Base-by-base conservation (phyloP, 2,888 invertebrate genomes). In the Tuta absoluta region DNA sequence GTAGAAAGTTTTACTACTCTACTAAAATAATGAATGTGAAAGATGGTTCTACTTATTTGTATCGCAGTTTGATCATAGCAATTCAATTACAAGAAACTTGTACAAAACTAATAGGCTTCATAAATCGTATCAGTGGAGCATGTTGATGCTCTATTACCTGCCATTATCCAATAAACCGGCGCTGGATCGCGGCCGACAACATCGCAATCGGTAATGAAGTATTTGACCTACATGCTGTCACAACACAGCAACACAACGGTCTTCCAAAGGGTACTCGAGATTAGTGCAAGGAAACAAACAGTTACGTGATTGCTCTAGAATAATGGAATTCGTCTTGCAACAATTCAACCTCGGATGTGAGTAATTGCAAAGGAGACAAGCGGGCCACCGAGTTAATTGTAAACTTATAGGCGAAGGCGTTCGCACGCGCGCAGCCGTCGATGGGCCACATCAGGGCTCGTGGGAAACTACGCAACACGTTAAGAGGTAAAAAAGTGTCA, bases 241-340 rank as follows among this genome's bases (percentile, higher is more conserved):
- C 76, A 78, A 62, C 61, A 74, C 72, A 69, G 73, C 74, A 78
- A 61, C 61, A 74, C 72, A 69, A 73, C 74, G 73, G 78, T 77
- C 76, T 77, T 77, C 75, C 74, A 74, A 53, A 53, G 33, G 49
- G 66, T 63, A 67, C 65, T 66, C 64, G 59, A 67, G 67, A 67
- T 69, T 63, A 69, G 68, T 76, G 73, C 71, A 79, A 76, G 77
- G 76, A 78, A 78, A 77, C 76, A 67, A 71, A 72, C 68, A 70
- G 79, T 89, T 89, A 87, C 85, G 85, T 87, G 84, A 86, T 68
- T 78, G 71, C 73, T 72, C 76, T 70, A 72, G 56, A 83, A 86
- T 78, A 85, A 87, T 84, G 84, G 82, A 84, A 86, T 80, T 81
- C 74, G 75, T 81, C 82, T 87, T 86, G 83, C 86, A 81, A 86